Conservation (phyloP, 2,113 vertebrate genomes). For the Ageneiosus marmoratus region DNA sequence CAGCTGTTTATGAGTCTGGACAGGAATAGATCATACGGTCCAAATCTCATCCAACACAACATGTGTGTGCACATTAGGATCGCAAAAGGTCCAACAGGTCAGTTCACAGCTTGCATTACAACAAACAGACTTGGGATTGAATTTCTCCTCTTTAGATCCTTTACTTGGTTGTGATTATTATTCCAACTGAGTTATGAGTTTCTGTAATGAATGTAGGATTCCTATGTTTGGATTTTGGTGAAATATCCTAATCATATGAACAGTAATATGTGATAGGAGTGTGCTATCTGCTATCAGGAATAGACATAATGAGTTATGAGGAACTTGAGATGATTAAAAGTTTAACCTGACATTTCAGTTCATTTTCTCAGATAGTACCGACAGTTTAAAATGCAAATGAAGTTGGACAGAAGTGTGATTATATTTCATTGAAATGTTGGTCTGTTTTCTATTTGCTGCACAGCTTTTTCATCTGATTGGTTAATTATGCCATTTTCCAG, state of each 20-base stretch:
- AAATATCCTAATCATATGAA: neutral
- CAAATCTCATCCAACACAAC: neutral
- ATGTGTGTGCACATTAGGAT: neutral
- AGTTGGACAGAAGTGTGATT: neutral
- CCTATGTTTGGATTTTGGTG: neutral
- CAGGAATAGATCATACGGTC: neutral
- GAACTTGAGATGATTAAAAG: neutral
- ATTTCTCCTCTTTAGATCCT: neutral
- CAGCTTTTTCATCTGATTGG: no score
- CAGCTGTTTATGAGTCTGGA: constrained; percentile 33
- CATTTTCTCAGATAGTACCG: neutral
- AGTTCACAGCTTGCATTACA: neutral
- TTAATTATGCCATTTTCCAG: no score
- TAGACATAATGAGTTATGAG: neutral
- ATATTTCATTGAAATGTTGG: neutral
- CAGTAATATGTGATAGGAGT: neutral
- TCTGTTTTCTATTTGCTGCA: neutral
- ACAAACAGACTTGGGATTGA: neutral
- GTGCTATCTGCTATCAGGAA: neutral
- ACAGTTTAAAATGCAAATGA: neutral
- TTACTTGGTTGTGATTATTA: neutral
- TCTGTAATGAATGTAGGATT: neutral
- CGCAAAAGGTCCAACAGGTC: neutral
- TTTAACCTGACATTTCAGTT: neutral
- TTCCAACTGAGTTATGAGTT: neutral